These are phyloP conservation scores for Toxotes chatareus DNA, from an alignment of 2,113 vertebrate genomes.

Conservation along the genomic window DNA sequence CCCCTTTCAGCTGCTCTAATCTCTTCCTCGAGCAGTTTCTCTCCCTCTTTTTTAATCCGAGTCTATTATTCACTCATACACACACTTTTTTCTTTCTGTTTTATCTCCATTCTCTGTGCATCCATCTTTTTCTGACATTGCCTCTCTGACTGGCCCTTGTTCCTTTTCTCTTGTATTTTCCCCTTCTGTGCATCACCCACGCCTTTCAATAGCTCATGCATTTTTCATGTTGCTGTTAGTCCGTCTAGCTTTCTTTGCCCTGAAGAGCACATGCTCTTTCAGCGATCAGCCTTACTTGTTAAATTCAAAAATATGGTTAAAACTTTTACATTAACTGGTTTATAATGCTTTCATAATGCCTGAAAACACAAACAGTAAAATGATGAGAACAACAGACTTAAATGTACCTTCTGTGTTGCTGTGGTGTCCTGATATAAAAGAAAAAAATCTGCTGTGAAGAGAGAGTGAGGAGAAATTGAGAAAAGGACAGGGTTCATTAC, in stretches of 20 bases:
- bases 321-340: neutral
- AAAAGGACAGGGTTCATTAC: constrained; percentile 9
- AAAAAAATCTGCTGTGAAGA: neutral
- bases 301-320: neutral
- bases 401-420: constrained; percentile 12
- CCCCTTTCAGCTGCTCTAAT: neutral
- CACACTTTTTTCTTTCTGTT: neutral
- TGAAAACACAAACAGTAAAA: neutral
- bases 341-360: neutral
- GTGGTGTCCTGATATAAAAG: neutral
- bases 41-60: neutral
- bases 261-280: constrained; percentile 6
- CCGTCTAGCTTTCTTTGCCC: constrained; percentile 30
- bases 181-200: neutral
- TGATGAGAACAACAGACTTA: neutral
- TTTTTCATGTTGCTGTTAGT: constrained; percentile 57
- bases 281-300: neutral
- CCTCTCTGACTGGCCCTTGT: constrained; percentile 18
- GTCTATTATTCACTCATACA: neutral
- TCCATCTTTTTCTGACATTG: constrained; percentile 31
- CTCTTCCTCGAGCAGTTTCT: constrained; percentile 10
- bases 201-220: constrained; percentile 50
- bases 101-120: constrained; percentile 17
- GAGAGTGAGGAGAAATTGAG: constrained; percentile 4
- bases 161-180: neutral